These are phyloP conservation scores for Myoxocephalus aenaeus DNA, from an alignment of 2,797 vertebrate species.

Conservation along the genomic window DNA sequence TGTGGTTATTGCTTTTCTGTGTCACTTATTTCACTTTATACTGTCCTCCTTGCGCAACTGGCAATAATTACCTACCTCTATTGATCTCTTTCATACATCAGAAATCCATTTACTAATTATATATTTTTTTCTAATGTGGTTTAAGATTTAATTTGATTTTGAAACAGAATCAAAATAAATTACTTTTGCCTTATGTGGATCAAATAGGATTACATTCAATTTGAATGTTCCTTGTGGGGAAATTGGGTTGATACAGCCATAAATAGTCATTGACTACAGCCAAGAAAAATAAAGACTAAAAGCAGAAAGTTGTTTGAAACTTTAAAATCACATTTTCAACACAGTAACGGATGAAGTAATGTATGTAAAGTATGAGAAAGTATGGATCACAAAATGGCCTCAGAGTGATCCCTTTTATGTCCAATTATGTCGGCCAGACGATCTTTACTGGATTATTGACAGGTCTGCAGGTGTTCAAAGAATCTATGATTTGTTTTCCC, in stretches of 20 bases:
- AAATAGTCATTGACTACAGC: slow-evolving; percentile 16
- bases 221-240: slow-evolving; percentile 33
- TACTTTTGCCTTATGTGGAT: slow-evolving; percentile 12
- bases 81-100: slow-evolving; percentile 30
- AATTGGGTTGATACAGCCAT: slow-evolving; percentile 22
- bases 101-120: slow-evolving; percentile 26
- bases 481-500: slow-evolving; percentile 37
- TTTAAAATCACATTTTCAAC: background rate
- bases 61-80: slow-evolving; percentile 22
- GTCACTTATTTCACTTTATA: slow-evolving; percentile 42
- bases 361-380: background rate
- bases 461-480: slow-evolving; percentile 10
- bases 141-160: slow-evolving; percentile 9
- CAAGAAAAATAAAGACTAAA: background rate
- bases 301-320: background rate
- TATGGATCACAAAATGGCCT: background rate
- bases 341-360: background rate
- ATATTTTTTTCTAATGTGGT: slow-evolving; percentile 17
- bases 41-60: slow-evolving; percentile 25
- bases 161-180: slow-evolving; percentile 24
- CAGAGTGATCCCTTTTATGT: background rate
- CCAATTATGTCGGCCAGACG: background rate
- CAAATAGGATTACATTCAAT: slow-evolving; percentile 24
- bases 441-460: slow-evolving; percentile 3
- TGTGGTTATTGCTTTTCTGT: slow-evolving; percentile 57